These are phyloP conservation scores for Paracanthobrama guichenoti DNA, from an alignment of 2,113 vertebrate genomes.

Conservation along the genomic window DNA sequence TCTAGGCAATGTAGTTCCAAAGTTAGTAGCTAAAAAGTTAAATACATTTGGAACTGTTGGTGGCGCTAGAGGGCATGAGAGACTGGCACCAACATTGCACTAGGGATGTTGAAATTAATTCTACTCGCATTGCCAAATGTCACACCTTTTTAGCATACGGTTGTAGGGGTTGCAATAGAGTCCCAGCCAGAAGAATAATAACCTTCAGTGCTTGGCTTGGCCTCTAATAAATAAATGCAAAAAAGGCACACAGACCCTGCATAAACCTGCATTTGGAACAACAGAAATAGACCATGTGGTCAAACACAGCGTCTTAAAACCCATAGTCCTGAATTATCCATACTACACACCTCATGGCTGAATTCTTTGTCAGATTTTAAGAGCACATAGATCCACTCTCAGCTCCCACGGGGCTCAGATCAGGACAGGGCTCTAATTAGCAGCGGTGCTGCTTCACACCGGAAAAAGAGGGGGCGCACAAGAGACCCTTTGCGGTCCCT, in stretches of 20 bases:
- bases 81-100: not conserved
- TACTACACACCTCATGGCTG: slow-evolving; percentile 6
- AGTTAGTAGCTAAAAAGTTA: not conserved
- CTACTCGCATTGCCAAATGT: not conserved
- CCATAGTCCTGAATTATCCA: slow-evolving; percentile 6
- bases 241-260: not conserved
- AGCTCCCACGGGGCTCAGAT: slow-evolving; percentile 11
- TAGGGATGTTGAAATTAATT: not conserved
- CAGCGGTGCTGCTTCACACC: slow-evolving; percentile 27
- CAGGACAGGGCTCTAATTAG: slow-evolving; percentile 46
- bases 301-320: not conserved
- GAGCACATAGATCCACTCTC: slow-evolving; percentile 22
- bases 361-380: slow-evolving; percentile 5
- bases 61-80: not conserved
- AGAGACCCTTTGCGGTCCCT: slow-evolving; percentile 37
- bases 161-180: not conserved
- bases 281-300: not conserved
- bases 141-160: not conserved
- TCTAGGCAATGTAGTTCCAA: not conserved
- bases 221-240: slow-evolving; percentile 2
- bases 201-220: not conserved
- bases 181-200: slow-evolving; percentile 16
- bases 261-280: not conserved
- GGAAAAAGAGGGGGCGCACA: slow-evolving; percentile 19
- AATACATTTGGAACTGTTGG: not conserved